Conservation (phyloP, 2,113 vertebrate species). For the Poeciliopsis turrubarensis region DNA sequence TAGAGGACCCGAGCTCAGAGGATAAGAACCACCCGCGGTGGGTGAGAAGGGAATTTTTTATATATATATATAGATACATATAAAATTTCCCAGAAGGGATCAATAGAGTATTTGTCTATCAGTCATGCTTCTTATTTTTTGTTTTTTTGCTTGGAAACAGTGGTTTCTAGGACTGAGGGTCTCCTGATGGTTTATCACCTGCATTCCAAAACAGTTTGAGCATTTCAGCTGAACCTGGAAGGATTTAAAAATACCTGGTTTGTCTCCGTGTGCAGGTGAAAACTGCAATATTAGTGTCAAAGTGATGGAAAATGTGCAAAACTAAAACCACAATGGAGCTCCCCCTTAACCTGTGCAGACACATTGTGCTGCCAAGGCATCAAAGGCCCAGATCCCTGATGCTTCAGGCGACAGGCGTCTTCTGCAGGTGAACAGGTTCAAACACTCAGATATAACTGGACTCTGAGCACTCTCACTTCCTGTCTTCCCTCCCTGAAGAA, state of each 20-base stretch:
- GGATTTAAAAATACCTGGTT: slow-evolving; percentile 13
- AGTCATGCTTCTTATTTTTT: neutral
- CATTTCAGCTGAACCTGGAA: slow-evolving; percentile 2
- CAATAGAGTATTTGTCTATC: no score
- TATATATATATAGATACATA: no score
- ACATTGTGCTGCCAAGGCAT: slow-evolving; percentile 38
- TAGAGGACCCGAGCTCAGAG: no score
- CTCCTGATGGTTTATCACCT: neutral
- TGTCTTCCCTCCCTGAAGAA: slow-evolving; percentile 21
- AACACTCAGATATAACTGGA: slow-evolving; percentile 14
- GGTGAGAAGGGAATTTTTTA: no score
- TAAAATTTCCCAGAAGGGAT: no score
- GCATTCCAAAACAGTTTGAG: neutral
- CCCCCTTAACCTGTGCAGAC: slow-evolving; percentile 45
- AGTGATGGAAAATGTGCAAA: slow-evolving; percentile 25
- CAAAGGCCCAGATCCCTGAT: slow-evolving; percentile 16
- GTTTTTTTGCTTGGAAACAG: neutral
- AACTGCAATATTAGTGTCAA: slow-evolving; percentile 21
- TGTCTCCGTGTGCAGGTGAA: neutral
- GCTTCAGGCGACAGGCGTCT: slow-evolving; percentile 40
- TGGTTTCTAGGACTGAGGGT: neutral
- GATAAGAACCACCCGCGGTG: no score
- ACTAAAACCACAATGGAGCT: slow-evolving; percentile 28
- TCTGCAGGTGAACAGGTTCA: slow-evolving; percentile 47
- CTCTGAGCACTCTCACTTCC: slow-evolving; percentile 3